phyloP scores from a whole-genome alignment of 2,113 vertebrate species.

The Manacus vitellinus region DNA sequence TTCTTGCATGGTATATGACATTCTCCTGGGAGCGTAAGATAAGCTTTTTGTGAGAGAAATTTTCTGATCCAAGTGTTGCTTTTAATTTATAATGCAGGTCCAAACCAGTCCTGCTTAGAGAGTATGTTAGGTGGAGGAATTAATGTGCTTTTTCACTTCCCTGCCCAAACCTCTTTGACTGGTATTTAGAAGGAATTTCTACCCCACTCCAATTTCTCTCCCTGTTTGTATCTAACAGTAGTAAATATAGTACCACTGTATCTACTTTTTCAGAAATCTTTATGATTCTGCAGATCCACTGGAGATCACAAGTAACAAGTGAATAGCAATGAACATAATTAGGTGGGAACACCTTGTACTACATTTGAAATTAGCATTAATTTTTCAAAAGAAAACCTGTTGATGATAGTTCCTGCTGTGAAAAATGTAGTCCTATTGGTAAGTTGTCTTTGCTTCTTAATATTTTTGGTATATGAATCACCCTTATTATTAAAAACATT shows the following conservation, averaged over 20 bases:
- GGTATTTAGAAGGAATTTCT: background rate
- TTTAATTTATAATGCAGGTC: background rate
- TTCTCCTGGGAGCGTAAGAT: background rate
- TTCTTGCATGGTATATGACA: accelerated
- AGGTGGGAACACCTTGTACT: background rate
- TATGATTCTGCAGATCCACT: background rate
- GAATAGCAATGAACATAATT: background rate
- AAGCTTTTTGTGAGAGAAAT: background rate
- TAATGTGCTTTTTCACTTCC: background rate
- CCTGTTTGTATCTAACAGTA: background rate
- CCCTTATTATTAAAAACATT: background rate
- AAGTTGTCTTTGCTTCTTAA: background rate
- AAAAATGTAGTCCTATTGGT: background rate
- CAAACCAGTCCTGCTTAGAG: background rate
- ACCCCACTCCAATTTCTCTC: background rate
- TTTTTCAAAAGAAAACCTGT: background rate
- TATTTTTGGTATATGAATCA: background rate
- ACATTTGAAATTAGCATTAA: background rate
- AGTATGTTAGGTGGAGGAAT: background rate
- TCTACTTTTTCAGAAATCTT: background rate
- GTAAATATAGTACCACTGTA: background rate
- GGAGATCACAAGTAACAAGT: background rate
- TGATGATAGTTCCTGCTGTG: background rate
- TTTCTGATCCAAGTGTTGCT: background rate
- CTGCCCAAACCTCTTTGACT: background rate